These are phyloP conservation scores for Oreochromis tanganicae DNA, from an alignment of 2,113 vertebrate species.

Conservation along the genomic window DNA sequence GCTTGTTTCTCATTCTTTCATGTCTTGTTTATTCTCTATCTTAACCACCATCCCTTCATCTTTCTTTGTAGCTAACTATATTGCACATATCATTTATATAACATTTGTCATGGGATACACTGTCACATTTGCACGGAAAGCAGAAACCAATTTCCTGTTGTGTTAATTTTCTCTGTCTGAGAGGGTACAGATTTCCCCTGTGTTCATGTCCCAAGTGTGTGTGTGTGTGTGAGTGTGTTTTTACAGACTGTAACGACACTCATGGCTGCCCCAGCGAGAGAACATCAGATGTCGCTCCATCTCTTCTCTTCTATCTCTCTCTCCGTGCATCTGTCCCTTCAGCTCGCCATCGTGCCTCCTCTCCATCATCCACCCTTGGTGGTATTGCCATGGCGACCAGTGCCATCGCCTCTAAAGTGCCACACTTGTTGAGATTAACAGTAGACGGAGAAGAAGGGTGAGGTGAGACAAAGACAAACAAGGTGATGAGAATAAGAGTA, in stretches of 20 bases:
- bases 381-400: background rate
- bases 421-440: conserved; percentile 17
- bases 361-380: background rate
- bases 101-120: conserved; percentile 17
- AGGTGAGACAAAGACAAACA: background rate
- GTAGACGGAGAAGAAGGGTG: background rate
- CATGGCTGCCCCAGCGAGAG: conserved; percentile 53
- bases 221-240: background rate
- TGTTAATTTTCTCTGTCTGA: conserved; percentile 52
- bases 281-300: conserved; percentile 55
- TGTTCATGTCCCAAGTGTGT: conserved; percentile 17
- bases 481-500: background rate
- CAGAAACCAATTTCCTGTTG: conserved; percentile 56
- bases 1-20: background rate
- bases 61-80: conserved; percentile 10
- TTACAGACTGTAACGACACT: conserved; percentile 53
- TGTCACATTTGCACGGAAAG: conserved; percentile 33
- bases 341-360: background rate
- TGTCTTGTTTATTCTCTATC: background rate
- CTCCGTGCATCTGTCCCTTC: conserved; percentile 40
- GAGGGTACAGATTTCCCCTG: conserved; percentile 48
- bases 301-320: background rate
- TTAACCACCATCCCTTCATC: background rate
- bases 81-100: conserved; percentile 25
- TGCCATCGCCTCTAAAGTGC: background rate